phyloP scores from a whole-genome alignment of 2,113 vertebrate genomes.

The Triplophysa dalaica region DNA sequence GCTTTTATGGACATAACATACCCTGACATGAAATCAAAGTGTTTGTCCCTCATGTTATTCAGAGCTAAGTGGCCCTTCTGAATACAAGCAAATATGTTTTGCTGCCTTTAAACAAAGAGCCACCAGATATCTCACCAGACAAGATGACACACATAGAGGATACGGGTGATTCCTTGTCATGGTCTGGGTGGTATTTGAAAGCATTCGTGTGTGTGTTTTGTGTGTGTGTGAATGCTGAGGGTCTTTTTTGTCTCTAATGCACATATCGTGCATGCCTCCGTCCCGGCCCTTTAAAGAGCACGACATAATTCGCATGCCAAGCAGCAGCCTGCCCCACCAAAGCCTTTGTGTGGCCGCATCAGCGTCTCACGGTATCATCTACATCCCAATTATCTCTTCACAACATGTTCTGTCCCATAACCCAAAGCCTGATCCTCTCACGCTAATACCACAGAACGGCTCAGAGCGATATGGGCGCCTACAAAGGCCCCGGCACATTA shows the following conservation, averaged over 20 bases:
- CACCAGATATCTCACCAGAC: conserved; percentile 15
- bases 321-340: background rate
- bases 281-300: background rate
- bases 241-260: conserved; percentile 4
- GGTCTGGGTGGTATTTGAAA: conserved; percentile 33
- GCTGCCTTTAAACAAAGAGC: conserved; percentile 19
- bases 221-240: conserved; percentile 25
- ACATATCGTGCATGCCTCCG: conserved; percentile 8
- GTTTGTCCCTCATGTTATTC: background rate
- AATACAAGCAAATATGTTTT: conserved; percentile 28
- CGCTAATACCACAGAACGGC: conserved; percentile 12
- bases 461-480: background rate
- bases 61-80: background rate
- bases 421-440: conserved; percentile 20
- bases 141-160: conserved; percentile 20
- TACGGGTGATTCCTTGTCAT: background rate
- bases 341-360: conserved; percentile 3
- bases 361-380: background rate
- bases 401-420: background rate
- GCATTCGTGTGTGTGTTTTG: conserved; percentile 31
- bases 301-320: conserved; percentile 12
- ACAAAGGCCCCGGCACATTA: conserved; percentile 3
- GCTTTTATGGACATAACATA: background rate
- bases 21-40: conserved; percentile 5
- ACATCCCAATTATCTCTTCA: conserved; percentile 4